Conservation (phyloP, 2,113 vertebrate genomes). For the Carettochelys insculpta region DNA sequence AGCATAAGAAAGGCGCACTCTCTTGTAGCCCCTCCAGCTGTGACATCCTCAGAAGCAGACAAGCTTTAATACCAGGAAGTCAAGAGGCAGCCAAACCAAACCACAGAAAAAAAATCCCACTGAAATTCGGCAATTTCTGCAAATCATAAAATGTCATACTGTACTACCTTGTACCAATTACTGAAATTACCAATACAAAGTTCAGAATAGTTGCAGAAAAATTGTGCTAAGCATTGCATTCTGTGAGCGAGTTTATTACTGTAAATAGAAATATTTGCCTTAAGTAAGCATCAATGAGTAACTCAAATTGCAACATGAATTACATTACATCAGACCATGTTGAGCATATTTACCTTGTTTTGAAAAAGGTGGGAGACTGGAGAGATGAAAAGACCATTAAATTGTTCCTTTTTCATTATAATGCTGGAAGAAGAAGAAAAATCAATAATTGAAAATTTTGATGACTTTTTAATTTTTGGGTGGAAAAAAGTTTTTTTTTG, state of each 20-base stretch:
- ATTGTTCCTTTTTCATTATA: neutral
- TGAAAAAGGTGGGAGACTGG: constrained; percentile 11
- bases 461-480: neutral
- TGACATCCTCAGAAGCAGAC: neutral
- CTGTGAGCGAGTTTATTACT: constrained; percentile 7
- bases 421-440: neutral
- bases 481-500: no score
- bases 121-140: constrained; percentile 3
- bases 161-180: neutral
- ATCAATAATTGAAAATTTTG: neutral
- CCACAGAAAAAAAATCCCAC: constrained; percentile 29
- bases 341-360: neutral
- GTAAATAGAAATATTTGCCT: constrained; percentile 58
- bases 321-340: neutral
- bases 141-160: neutral
- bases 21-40: neutral
- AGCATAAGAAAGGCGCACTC: neutral
- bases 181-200: neutral
- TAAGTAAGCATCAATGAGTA: constrained; percentile 46
- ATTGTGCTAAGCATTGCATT: constrained; percentile 17
- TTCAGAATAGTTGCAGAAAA: constrained; percentile 56
- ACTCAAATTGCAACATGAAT: neutral
- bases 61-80: neutral
- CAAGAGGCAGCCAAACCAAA: neutral
- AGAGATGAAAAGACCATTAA: rapidly evolving